Base-by-base conservation (phyloP, 2,888 invertebrate species). In the Augochlorella aurata region DNA sequence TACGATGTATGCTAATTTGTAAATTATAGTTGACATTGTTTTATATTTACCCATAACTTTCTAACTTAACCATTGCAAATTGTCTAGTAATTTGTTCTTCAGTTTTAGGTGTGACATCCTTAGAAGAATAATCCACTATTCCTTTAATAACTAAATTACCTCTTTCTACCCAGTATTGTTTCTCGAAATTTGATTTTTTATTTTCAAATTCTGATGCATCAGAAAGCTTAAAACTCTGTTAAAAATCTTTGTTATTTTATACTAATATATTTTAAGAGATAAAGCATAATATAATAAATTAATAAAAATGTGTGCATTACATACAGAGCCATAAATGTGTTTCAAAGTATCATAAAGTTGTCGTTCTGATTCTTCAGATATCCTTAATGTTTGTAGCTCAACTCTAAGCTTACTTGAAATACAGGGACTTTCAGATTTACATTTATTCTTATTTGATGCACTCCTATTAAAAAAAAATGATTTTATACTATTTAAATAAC, bases 91-190 rank as follows among this genome's bases (percentile, higher is more conserved):
- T 95, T 78, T 96, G 95, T 45, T 95, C 95, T 8, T 96, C 95
- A 9, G 95, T 95, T 82, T 94, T 92, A 0, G 95, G 95, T 70
- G 94, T 95, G 74, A 94, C 95, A 88, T 95, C 95, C 45, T 93
- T 92, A 47, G 94, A 94, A 0, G 97, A 96, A 93, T 96, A 97
- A 93, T 97, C 96, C 88, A 95, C 95, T 63, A 95, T 96, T 67
- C 96, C 96, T 94, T 96, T 96, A 0, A 97, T 96, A 14, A 97
- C 95, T 14, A 97, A 94, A 88, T 96, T 96, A 8, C 97, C 97
- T 85, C 96, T 94, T 89, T 97, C 96, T 94, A 97, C 95, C 97
- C 97, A 97, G 92, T 96, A 97, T 38, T 96, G 95, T 86, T 96
- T 96, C 61, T 95, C 95, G 52, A 97, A 94, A 87, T 96, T 96